Evolutionary conservation across 1,140 invertebrate species (phyloP).

Genomic region (Homarus americanus): DNA sequence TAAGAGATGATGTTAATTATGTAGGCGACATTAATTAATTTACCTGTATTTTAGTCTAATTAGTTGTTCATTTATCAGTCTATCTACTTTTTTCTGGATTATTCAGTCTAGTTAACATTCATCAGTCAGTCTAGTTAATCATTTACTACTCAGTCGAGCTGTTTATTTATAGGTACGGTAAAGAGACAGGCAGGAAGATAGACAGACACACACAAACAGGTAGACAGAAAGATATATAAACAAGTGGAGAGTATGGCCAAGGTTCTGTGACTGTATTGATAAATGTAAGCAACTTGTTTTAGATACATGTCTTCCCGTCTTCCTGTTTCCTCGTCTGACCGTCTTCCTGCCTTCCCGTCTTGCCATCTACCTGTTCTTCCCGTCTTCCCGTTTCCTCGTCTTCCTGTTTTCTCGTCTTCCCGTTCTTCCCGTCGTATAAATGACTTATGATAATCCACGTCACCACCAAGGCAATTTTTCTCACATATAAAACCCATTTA

Average conservation of each 20-base stretch:
- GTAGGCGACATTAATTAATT: too few species aligned
- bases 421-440: background rate
- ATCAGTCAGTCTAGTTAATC: background rate
- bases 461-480: too few species aligned
- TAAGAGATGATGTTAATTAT: too few species aligned
- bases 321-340: background rate
- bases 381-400: background rate
- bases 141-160: background rate
- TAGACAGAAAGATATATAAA: too few species aligned
- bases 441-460: too few species aligned
- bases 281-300: background rate
- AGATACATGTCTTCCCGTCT: background rate
- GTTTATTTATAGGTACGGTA: background rate
- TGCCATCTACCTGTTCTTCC: background rate
- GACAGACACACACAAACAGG: too few species aligned
- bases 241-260: background rate
- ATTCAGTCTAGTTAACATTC: background rate
- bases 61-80: too few species aligned
- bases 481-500: too few species aligned
- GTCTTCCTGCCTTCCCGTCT: background rate
- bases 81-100: too few species aligned
- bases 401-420: background rate
- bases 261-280: background rate
- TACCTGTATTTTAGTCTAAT: too few species aligned
- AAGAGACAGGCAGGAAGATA: too few species aligned